Evolutionary conservation across 2,797 vertebrate genomes (phyloP).

Genomic region (Heliangelus exortis): DNA sequence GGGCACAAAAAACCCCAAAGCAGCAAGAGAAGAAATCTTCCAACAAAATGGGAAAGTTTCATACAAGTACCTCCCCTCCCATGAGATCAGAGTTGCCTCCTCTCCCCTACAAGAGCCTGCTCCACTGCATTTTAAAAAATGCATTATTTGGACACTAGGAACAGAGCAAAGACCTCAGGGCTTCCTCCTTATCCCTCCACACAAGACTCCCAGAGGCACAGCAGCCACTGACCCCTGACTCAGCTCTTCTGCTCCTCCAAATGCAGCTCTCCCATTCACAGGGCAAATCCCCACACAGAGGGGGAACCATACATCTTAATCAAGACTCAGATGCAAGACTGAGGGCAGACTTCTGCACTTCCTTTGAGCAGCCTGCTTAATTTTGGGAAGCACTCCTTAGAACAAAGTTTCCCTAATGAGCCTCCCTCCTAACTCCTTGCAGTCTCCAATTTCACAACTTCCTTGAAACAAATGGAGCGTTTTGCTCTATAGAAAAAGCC

Average conservation of each 20-base stretch:
- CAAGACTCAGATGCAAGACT: neutral
- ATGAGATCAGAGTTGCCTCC: neutral
- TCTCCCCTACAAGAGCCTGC: neutral
- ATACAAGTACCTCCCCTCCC: neutral
- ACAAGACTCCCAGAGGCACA: neutral
- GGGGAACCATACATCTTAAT: constrained; percentile 41
- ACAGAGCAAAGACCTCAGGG: neutral
- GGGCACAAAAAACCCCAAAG: neutral
- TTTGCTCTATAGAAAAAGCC: constrained; percentile 56
- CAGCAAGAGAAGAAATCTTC: neutral
- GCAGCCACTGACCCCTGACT: constrained; percentile 8
- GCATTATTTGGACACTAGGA: neutral
- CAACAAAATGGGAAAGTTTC: neutral
- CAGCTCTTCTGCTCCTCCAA: constrained; percentile 28
- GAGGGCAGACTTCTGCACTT: constrained; percentile 46
- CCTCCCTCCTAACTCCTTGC: constrained; percentile 16
- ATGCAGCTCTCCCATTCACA: neutral
- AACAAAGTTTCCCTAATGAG: constrained; percentile 39
- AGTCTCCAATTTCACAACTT: constrained; percentile 56
- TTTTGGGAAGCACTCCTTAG: constrained; percentile 45
- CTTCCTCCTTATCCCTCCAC: neutral
- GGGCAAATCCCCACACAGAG: neutral
- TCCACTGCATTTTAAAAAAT: neutral
- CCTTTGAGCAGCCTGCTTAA: constrained; percentile 38
- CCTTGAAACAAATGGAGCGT: constrained; percentile 58